phyloP scores from a whole-genome alignment of 2,113 vertebrate species.

The Crypturellus undulatus region DNA sequence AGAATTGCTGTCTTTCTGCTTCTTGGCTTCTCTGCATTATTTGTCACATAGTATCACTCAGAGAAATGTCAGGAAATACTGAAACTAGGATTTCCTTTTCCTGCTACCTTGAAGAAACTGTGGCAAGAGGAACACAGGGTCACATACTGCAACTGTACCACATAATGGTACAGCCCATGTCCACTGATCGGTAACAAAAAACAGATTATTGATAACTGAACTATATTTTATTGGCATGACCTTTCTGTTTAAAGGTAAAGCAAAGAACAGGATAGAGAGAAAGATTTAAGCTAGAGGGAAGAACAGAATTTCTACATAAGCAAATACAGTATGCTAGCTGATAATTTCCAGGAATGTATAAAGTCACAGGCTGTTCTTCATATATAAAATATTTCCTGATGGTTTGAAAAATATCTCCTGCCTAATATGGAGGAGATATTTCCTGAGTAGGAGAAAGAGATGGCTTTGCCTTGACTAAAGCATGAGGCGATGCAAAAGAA shows the following conservation, averaged over 20 bases:
- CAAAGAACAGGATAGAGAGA: not conserved
- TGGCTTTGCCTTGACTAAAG: not conserved
- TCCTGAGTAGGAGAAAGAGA: not conserved
- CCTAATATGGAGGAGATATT: not conserved
- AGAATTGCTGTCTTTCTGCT: not conserved
- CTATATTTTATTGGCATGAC: not conserved
- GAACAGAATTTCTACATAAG: not conserved
- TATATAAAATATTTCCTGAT: not conserved
- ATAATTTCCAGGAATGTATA: not conserved
- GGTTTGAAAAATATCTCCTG: not conserved
- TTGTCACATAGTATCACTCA: not conserved
- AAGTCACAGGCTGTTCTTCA: not conserved
- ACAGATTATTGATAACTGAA: not conserved
- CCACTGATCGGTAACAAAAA: not conserved
- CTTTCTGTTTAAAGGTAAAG: not conserved
- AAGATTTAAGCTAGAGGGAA: not conserved
- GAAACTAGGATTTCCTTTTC: not conserved
- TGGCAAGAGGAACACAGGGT: not conserved
- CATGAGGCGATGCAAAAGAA: not conserved
- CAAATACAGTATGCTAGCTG: not conserved
- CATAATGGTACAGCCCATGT: accelerated
- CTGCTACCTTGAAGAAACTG: not conserved
- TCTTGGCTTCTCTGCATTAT: not conserved
- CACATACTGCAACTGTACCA: not conserved
- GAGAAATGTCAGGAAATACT: not conserved